Evolutionary conservation across 2,797 vertebrate genomes (phyloP).

Genomic region (Botia almorhae): DNA sequence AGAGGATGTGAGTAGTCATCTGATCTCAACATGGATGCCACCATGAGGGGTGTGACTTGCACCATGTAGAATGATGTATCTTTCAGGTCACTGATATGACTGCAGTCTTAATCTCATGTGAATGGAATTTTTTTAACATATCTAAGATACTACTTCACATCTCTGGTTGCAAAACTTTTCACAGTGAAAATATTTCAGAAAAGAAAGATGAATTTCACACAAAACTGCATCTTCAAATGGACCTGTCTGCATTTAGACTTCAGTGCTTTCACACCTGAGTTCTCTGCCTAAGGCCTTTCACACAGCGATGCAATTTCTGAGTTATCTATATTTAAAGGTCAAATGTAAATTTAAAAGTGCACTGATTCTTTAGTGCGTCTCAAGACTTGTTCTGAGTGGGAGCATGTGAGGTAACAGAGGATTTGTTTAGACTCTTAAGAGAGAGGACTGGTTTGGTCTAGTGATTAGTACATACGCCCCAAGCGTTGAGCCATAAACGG

Average conservation of each 20-base stretch:
- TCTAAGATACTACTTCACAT: neutral
- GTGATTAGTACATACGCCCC: no score
- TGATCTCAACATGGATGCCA: neutral
- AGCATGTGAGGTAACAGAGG: constrained; percentile 23
- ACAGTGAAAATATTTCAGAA: neutral
- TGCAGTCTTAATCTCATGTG: neutral
- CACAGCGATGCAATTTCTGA: neutral
- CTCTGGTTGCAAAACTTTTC: neutral
- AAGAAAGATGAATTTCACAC: constrained; percentile 21
- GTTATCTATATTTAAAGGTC: constrained; percentile 46
- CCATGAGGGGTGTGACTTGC: neutral
- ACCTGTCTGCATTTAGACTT: constrained; percentile 32
- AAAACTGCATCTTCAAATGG: constrained; percentile 4
- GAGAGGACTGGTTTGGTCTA: neutral
- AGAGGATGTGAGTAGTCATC: neutral
- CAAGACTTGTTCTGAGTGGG: constrained; percentile 8
- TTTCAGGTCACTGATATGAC: no score
- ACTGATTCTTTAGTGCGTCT: constrained; percentile 34
- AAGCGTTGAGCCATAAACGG: neutral
- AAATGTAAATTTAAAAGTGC: constrained; percentile 37
- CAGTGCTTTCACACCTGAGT: constrained; percentile 35
- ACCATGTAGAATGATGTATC: no score
- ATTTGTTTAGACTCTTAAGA: neutral
- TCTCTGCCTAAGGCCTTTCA: constrained; percentile 32
- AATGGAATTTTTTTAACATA: neutral